These are phyloP conservation scores for Andricus curvator DNA, from an alignment of 2,888 invertebrate genomes.

Conservation along the genomic window DNA sequence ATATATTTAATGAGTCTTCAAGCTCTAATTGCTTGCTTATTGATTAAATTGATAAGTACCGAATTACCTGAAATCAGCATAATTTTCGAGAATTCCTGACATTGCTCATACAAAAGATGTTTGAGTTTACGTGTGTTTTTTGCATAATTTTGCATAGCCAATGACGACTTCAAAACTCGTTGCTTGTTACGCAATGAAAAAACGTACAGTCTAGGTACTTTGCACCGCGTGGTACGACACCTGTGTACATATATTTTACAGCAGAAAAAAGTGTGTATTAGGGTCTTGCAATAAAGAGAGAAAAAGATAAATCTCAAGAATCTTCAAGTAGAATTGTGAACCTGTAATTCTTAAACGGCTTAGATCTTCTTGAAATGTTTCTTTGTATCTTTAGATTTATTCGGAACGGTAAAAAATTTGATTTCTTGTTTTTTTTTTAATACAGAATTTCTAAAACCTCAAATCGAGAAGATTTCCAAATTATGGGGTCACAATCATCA, in stretches of 20 bases:
- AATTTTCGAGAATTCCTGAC: neutral
- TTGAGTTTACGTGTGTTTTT: too few relatives aligned
- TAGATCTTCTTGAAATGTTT: neutral
- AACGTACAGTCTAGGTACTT: constrained; percentile 43
- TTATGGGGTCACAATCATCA: too few relatives aligned
- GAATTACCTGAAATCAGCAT: too few relatives aligned
- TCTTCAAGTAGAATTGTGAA: constrained; percentile 12
- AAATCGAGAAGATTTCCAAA: too few relatives aligned
- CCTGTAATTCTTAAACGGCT: neutral
- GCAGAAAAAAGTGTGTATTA: neutral
- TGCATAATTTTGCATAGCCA: constrained; percentile 44
- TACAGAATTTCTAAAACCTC: too few relatives aligned
- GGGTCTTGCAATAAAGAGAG: neutral
- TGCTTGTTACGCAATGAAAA: constrained; percentile 52
- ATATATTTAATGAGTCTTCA: too few relatives aligned
- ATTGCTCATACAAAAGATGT: neutral
- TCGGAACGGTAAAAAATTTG: neutral
- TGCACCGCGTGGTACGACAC: constrained; percentile 30
- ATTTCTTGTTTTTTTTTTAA: too few relatives aligned
- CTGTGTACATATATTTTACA: constrained; percentile 44
- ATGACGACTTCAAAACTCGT: neutral
- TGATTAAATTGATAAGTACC: too few relatives aligned
- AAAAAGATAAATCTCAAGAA: neutral
- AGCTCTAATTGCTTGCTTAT: too few relatives aligned
- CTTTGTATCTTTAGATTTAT: neutral